These are phyloP conservation scores for Argyra leucocephala DNA, from an alignment of 2,888 invertebrate genomes.

Conservation along the genomic window DNA sequence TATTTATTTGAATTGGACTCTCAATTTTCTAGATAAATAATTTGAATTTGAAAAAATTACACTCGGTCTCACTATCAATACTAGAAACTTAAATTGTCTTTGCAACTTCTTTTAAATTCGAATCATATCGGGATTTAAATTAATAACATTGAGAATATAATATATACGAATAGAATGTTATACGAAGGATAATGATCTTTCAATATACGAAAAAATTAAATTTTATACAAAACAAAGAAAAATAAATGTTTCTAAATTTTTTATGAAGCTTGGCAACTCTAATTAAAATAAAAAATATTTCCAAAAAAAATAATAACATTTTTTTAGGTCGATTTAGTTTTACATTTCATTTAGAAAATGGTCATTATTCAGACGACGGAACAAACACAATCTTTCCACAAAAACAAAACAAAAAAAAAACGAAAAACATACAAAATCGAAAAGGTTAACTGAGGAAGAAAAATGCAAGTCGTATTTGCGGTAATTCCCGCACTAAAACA, in stretches of 20 bases:
- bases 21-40: background rate
- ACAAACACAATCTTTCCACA: background rate
- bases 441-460: slow-evolving; percentile 2
- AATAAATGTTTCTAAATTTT: too few species aligned
- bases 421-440: background rate
- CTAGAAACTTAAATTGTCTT: too few species aligned
- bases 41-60: too few species aligned
- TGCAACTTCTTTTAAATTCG: too few species aligned
- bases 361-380: slow-evolving; percentile 6
- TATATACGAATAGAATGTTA: too few species aligned
- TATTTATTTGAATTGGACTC: background rate
- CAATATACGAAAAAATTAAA: too few species aligned
- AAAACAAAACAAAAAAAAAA: background rate
- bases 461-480: background rate
- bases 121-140: too few species aligned
- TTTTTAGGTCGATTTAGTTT: background rate
- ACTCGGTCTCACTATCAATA: too few species aligned
- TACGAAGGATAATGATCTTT: too few species aligned
- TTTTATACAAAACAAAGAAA: too few species aligned
- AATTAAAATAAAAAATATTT: background rate
- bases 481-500: background rate
- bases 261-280: background rate
- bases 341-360: slow-evolving; percentile 1
- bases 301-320: background rate
- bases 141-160: too few species aligned